phyloP scores from a whole-genome alignment of 2,888 invertebrate species.

The Scelioninae gen. 1 region DNA sequence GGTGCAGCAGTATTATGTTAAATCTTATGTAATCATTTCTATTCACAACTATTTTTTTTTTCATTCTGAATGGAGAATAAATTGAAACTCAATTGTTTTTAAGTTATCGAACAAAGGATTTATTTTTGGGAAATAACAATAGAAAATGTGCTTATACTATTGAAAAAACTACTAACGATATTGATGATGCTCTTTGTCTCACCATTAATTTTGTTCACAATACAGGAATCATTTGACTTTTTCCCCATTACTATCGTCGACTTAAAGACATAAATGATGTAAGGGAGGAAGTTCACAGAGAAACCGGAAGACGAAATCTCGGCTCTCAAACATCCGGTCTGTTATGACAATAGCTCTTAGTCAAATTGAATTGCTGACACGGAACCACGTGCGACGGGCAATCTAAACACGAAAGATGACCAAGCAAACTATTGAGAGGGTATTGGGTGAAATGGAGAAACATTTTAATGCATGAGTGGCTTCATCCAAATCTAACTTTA shows the following conservation, averaged over 20 bases:
- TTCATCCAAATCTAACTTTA: not conserved
- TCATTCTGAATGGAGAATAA: not conserved
- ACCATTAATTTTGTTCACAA: not conserved
- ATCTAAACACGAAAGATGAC: slow-evolving; percentile 60
- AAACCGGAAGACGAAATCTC: slow-evolving; percentile 61
- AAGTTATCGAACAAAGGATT: no score
- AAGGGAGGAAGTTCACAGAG: slow-evolving; percentile 23
- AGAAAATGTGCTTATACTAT: no score
- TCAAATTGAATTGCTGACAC: slow-evolving; percentile 71
- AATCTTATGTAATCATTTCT: slow-evolving; percentile 10
- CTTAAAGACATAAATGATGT: slow-evolving; percentile 8
- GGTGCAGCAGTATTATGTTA: slow-evolving; percentile 1
- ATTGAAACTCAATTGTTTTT: no score
- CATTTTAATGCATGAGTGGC: slow-evolving; percentile 56
- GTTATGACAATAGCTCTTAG: slow-evolving; percentile 73
- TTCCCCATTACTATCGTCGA: not conserved
- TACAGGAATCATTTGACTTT: not conserved
- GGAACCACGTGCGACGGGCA: slow-evolving; percentile 65
- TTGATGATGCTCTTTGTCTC: not conserved
- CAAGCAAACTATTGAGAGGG: slow-evolving; percentile 54
- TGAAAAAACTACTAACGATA: no score
- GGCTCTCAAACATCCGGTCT: slow-evolving; percentile 67
- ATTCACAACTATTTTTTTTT: not conserved
- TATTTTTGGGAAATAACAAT: no score
- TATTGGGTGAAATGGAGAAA: slow-evolving; percentile 52